phyloP scores from a whole-genome alignment of 1,140 invertebrate species.

The Drosophila subpulchrella region DNA sequence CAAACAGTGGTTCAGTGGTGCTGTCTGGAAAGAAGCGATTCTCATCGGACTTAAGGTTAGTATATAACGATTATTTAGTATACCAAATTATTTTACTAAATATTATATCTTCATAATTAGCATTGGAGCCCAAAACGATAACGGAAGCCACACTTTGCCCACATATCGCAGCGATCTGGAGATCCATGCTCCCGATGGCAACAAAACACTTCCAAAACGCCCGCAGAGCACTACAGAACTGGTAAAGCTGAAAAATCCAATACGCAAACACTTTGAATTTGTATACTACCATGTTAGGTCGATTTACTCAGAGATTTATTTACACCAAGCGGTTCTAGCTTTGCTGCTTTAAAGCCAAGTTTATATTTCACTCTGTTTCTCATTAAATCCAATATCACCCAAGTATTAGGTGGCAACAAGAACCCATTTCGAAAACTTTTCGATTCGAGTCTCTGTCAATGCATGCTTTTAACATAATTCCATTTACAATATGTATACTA shows the following conservation, averaged over 20 bases:
- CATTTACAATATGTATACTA: slow-evolving; percentile 12
- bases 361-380: slow-evolving; percentile 49
- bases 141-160: slow-evolving; percentile 83
- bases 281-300: slow-evolving; percentile 35
- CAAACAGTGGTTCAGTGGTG: slow-evolving; percentile 69
- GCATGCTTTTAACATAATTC: slow-evolving; percentile 55
- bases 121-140: slow-evolving; percentile 78
- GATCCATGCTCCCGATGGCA: slow-evolving; percentile 86
- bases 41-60: slow-evolving; percentile 85
- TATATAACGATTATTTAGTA: neutral
- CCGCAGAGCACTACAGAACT: slow-evolving; percentile 84
- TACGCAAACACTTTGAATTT: neutral
- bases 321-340: slow-evolving; percentile 50
- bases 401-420: slow-evolving; percentile 9
- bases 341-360: slow-evolving; percentile 65
- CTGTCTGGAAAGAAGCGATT: slow-evolving; percentile 86
- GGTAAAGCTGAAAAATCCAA: slow-evolving; percentile 64
- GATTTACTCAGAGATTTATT: slow-evolving; percentile 29
- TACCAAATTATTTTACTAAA: neutral
- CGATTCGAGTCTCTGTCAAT: slow-evolving; percentile 27
- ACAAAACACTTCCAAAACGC: slow-evolving; percentile 79
- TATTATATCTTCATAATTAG: slow-evolving; percentile 54
- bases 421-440: slow-evolving; percentile 19
- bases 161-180: slow-evolving; percentile 87
- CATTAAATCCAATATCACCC: slow-evolving; percentile 16